A percentile compares a stretch with the other conserved stretches of the same genome.
phyloP scores from a whole-genome alignment of 2,888 invertebrate species.

The Eurois occulta region DNA sequence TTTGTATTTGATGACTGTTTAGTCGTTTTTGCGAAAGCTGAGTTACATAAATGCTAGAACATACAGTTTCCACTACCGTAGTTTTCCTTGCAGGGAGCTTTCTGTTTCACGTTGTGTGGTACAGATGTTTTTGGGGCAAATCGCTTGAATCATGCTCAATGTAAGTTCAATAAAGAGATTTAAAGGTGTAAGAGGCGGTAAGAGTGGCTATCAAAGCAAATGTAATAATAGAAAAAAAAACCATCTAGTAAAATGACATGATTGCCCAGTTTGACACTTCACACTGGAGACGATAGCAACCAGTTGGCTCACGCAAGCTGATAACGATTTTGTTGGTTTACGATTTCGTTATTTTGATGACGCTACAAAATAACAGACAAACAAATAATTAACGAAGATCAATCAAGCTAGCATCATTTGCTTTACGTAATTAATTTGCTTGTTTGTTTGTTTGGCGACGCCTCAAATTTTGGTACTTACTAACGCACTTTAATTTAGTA shows the following conservation, averaged over 20 bases:
- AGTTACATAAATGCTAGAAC: constrained; percentile 7
- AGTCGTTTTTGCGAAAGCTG: constrained; percentile 3
- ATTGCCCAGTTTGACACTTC: background rate
- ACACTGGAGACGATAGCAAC: background rate
- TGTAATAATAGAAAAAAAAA: background rate
- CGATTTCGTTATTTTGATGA: background rate
- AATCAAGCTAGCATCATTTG: background rate
- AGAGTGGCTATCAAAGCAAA: background rate
- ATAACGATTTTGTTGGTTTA: background rate
- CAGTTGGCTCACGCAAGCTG: background rate
- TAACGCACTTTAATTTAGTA: background rate
- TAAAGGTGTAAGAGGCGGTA: background rate
- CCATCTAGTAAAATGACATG: too few species aligned
- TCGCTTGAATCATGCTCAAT: background rate
- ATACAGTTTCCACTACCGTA: background rate
- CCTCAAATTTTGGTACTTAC: background rate
- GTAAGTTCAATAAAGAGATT: background rate
- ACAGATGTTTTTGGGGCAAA: background rate
- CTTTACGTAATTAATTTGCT: background rate
- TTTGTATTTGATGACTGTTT: too few species aligned
- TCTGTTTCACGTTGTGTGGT: background rate
- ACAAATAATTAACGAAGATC: background rate
- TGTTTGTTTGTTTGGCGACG: background rate
- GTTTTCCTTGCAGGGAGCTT: background rate
- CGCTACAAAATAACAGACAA: background rate